These are phyloP conservation scores for Hydraecia micacea DNA, from an alignment of 2,888 invertebrate genomes.

Conservation along the genomic window DNA sequence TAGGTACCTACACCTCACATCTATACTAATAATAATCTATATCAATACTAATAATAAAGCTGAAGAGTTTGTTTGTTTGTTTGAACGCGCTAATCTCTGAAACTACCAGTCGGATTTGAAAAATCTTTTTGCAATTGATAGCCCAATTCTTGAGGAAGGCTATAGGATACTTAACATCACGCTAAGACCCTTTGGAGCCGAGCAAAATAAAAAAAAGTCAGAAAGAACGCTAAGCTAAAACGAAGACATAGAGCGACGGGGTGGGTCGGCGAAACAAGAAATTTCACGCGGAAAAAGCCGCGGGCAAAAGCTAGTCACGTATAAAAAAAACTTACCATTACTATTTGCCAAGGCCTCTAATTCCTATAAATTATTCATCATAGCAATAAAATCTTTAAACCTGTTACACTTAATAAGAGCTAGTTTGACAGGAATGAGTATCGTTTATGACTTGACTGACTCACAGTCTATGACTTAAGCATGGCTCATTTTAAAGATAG, in stretches of 20 bases:
- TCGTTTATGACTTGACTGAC: constrained; percentile 23
- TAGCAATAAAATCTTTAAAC: constrained; percentile 1
- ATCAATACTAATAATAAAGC: background rate
- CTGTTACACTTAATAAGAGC: constrained; percentile 35
- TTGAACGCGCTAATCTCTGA: background rate
- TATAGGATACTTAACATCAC: too few species aligned
- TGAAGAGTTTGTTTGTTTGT: too few species aligned
- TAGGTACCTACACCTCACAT: background rate
- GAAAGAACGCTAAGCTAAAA: background rate
- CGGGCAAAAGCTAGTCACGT: background rate
- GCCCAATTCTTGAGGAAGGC: too few species aligned
- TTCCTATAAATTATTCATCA: background rate
- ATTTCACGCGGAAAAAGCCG: background rate
- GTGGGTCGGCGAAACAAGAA: background rate
- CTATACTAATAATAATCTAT: background rate
- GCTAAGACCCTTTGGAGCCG: background rate
- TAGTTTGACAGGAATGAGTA: constrained; percentile 19
- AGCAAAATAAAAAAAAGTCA: background rate
- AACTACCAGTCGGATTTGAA: background rate
- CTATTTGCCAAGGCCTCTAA: background rate
- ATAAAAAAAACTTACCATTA: background rate
- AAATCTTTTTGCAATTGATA: background rate
- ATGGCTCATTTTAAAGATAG: constrained; percentile 7
- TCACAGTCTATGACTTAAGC: constrained; percentile 28
- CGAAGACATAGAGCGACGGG: background rate